Evolutionary conservation across 2,113 vertebrate genomes (phyloP), one percentile per base, ranked within the genome.

Genomic region (Bucco capensis): DNA sequence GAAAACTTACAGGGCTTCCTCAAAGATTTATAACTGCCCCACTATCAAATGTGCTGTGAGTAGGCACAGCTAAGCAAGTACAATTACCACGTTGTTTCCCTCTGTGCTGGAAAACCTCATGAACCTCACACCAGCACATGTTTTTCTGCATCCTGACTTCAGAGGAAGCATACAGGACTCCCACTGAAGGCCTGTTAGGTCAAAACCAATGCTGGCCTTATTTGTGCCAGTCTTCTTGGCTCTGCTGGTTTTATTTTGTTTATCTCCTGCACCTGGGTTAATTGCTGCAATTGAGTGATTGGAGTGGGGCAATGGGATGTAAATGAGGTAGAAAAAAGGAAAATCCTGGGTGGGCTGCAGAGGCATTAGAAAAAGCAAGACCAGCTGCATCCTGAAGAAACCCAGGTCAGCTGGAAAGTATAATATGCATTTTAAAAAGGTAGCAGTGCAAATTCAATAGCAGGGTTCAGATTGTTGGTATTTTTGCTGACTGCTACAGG

Each of bases 371-470:
- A 95, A 95, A 93, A 93, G 83, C 92, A 28, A 27, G 66, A 33
- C 61, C 94, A 96, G 94, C 93, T 96, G 93, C 90, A 87, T 94
- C 90, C 92, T 96, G 92, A 90, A 94, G 66, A 86, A 92, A 62
- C 18, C 25, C 85, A 76, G 67, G 22, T 91, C 89, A 86, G 86
- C 86, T 92, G 70, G 78, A 69, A 62, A 87, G 58, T 18, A n/a
- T 47, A 73, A 65, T 31, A 37, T 0, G 2, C 46, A 58, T 62
- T 76, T 88, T 31, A 31, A 25, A 70, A 82, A 44, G 6, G 47
- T 23, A 83, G 35, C 5, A 24, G 74, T 90, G 57, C n/a, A 70
- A 66, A 93, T 89, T 93, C 83, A 92, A 66, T 66, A 40, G 74
- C 27, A 44, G 62, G 15, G 30, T 33, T 76, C 8, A 27, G 66